Conservation (phyloP, 2,797 vertebrate species). For the Apodemus agrarius region DNA sequence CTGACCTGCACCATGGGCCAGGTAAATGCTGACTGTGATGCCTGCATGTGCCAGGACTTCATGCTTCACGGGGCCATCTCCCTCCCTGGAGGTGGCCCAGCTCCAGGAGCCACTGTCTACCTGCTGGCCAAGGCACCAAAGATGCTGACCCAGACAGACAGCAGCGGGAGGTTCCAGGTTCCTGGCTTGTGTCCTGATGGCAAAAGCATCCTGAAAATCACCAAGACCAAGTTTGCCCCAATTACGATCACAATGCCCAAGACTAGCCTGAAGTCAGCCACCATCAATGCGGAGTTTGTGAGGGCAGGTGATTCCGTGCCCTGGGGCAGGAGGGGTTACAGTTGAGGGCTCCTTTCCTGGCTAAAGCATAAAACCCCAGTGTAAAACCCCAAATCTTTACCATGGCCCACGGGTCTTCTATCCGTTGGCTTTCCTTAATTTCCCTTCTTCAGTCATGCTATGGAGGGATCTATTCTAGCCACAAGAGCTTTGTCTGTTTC, state of each 20-base stretch:
- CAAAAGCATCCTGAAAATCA: conserved; percentile 91
- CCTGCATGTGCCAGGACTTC: conserved; percentile 95
- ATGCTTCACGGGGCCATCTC: conserved; percentile 91
- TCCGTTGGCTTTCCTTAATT: background rate
- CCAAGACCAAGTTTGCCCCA: conserved; percentile 90
- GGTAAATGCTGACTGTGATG: conserved; percentile 92
- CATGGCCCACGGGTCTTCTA: background rate
- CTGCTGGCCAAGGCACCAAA: conserved; percentile 87
- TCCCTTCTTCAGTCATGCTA: background rate
- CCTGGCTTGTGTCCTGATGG: conserved; percentile 95
- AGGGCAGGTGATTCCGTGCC: conserved; percentile 90
- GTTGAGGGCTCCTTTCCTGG: background rate
- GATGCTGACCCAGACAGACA: conserved; percentile 91
- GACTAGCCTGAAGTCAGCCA: conserved; percentile 87
- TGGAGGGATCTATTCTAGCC: background rate
- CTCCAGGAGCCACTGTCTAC: conserved; percentile 87
- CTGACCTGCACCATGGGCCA: conserved; percentile 92
- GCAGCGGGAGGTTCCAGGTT: conserved; percentile 93
- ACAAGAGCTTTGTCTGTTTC: background rate
- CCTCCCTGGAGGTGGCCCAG: conserved; percentile 91
- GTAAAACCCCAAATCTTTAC: background rate
- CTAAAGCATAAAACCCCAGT: background rate
- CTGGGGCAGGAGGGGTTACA: background rate
- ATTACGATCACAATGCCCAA: conserved; percentile 85
- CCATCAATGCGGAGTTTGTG: conserved; percentile 90